Evolutionary conservation across 1,140 invertebrate species (phyloP).

Genomic region (Anoplolepis gracilipes): DNA sequence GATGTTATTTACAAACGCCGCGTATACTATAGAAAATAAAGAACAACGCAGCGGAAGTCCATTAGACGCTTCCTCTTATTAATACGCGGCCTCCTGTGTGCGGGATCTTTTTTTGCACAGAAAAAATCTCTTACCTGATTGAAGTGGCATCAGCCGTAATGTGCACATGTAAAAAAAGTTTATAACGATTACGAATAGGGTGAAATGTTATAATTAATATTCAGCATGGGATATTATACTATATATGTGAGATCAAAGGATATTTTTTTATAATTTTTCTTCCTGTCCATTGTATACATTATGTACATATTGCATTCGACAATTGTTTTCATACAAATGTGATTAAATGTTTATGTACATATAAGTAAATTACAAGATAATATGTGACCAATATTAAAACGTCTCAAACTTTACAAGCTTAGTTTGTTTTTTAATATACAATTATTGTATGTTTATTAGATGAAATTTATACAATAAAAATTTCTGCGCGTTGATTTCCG

Average conservation of each 20-base stretch:
- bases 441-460: too few relatives aligned
- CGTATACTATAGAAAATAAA: constrained; percentile 54
- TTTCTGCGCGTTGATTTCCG: too few relatives aligned
- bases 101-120: constrained; percentile 29
- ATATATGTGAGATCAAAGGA: neutral
- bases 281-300: neutral
- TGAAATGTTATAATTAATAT: neutral
- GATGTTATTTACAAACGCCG: constrained; percentile 67
- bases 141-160: constrained; percentile 20
- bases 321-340: neutral
- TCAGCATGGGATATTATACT: neutral
- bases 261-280: neutral
- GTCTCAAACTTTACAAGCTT: too few relatives aligned
- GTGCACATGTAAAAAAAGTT: neutral
- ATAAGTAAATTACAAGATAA: neutral
- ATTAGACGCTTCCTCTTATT: constrained; percentile 72
- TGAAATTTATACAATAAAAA: too few relatives aligned
- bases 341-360: neutral
- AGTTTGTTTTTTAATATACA: too few relatives aligned
- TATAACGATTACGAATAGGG: neutral
- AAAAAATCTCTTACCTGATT: constrained; percentile 37
- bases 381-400: neutral
- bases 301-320: neutral
- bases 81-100: constrained; percentile 49
- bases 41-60: constrained; percentile 70